These are phyloP conservation scores for Furcula furcula DNA, from an alignment of 2,888 invertebrate species.

Conservation along the genomic window DNA sequence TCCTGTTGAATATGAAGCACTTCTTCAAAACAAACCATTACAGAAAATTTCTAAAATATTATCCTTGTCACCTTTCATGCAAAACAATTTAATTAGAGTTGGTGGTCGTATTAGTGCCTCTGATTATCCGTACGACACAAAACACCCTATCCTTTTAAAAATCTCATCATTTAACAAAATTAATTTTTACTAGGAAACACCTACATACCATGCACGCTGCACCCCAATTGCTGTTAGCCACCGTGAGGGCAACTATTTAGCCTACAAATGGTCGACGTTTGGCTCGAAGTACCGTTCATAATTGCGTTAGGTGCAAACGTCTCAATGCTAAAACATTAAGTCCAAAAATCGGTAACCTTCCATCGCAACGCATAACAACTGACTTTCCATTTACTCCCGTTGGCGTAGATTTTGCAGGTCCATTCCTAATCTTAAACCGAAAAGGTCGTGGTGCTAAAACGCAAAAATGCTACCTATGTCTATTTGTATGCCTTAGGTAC, in stretches of 20 bases:
- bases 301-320: background rate
- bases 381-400: constrained; percentile 11
- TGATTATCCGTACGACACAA: background rate
- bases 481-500: background rate
- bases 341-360: constrained; percentile 22
- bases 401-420: background rate
- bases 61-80: background rate
- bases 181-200: constrained; percentile 17
- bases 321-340: background rate
- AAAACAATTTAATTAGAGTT: constrained; percentile 9
- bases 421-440: background rate
- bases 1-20: background rate
- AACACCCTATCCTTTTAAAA: background rate
- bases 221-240: constrained; percentile 16
- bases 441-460: background rate
- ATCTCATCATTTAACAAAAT: background rate
- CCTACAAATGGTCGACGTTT: constrained; percentile 12
- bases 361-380: constrained; percentile 10
- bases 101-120: background rate
- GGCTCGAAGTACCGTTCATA: constrained; percentile 2
- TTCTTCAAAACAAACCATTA: constrained; percentile 1
- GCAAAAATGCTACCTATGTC: background rate
- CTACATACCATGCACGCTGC: constrained; percentile 13
- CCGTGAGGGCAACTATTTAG: constrained; percentile 14
- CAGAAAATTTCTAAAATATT: background rate